Evolutionary conservation across 2,113 vertebrate genomes (phyloP), one percentile per base, ranked within the genome.

Genomic region (Cyanoderma ruficeps): DNA sequence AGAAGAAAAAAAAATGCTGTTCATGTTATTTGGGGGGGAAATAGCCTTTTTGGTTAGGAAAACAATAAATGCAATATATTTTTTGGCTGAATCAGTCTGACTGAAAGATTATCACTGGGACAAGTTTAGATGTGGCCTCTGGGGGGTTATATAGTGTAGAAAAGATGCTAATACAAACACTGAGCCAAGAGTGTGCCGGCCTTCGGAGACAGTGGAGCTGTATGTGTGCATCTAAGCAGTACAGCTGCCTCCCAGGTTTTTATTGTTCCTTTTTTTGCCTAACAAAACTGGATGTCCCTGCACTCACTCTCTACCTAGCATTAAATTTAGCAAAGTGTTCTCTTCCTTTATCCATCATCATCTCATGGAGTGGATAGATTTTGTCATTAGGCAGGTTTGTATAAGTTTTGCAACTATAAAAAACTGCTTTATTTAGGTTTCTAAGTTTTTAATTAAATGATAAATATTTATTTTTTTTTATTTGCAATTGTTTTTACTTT

Each of bases 11-110:
- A 14, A 50, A 11, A n/a, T 27, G 4, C 0, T 70, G 7, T 53
- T 60, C 1, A 2, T 61, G 12, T 49, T 25, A 59, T 68, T 68
- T 67, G 46, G 4, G 3, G 10, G 7, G 6, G 0, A 9, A 63
- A 23, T 33, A 3, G 2, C 49, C 8, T 41, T 68, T 19, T 72
- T 37, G 24, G 56, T 6, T 25, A 42, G 41, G 24, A 76, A 92
- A 94, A n/a, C 8, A 39, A n/a, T 22, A 90, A 88, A 76, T 60
- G 7, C 11, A 52, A 21, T n/a, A 22, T 22, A 41, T 28, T 61
- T 65, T 28, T 47, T 76, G 6, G 8, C 41, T 79, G 35, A 82
- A 76, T 65, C 35, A 57, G 9, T 49, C 24, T 39, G 27, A 4
- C 30, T 72, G 41, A 64, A 37, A 71, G 41, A 31, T 35, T 59